Conservation (phyloP, 2,888 invertebrate genomes). For the Caenorhabditis uteleia region DNA sequence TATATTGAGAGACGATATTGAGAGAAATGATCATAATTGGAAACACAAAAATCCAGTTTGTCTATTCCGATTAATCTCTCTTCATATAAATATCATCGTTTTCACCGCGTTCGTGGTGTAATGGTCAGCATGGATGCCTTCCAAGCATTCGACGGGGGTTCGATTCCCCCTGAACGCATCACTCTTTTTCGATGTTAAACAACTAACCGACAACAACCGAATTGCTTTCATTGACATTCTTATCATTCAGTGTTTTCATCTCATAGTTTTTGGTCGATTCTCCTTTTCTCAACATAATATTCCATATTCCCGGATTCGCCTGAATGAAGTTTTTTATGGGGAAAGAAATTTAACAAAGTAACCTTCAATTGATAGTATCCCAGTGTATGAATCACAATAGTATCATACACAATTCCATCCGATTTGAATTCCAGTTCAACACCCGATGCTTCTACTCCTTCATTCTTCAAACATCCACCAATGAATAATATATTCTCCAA, state of each 20-base stretch:
- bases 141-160: slow-evolving; percentile 54
- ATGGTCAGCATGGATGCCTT: slow-evolving; percentile 55
- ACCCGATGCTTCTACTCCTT: slow-evolving; percentile 9
- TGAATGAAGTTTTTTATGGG: slow-evolving; percentile 10
- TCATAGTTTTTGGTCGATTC: slow-evolving; percentile 92
- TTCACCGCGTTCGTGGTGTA: slow-evolving; percentile 48
- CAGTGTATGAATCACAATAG: slow-evolving; percentile 98
- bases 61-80: too few species aligned
- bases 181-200: too few species aligned
- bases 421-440: slow-evolving; percentile 9
- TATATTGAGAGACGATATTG: too few species aligned
- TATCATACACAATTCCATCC: slow-evolving; percentile 73
- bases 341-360: neutral
- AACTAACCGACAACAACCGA: slow-evolving; percentile 4
- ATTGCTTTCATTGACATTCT: neutral
- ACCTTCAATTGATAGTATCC: slow-evolving; percentile 88
- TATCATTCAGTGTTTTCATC: slow-evolving; percentile 72
- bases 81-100: neutral
- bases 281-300: slow-evolving; percentile 85
- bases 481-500: slow-evolving; percentile 91
- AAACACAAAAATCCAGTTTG: too few species aligned
- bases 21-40: too few species aligned
- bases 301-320: slow-evolving; percentile 96
- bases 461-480: slow-evolving; percentile 88
- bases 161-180: slow-evolving; percentile 51